Conservation (phyloP, 2,888 invertebrate genomes). For the Portevinia maculata region DNA sequence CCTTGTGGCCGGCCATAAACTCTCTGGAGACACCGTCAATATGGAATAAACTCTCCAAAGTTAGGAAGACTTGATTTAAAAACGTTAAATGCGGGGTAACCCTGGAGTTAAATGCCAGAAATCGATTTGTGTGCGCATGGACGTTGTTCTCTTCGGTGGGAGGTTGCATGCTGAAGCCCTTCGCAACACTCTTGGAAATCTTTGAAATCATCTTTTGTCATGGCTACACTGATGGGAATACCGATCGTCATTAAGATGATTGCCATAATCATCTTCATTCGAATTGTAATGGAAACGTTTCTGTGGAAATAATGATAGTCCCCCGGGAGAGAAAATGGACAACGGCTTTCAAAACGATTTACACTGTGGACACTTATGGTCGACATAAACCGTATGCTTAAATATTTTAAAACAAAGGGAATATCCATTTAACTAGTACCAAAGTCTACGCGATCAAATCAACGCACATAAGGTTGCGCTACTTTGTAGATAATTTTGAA, state of each 20-base stretch:
- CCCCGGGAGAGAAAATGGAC: constrained; percentile 22
- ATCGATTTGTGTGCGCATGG: constrained; percentile 48
- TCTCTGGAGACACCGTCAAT: constrained; percentile 65
- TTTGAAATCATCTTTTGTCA: constrained; percentile 44
- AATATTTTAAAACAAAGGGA: too few relatives aligned
- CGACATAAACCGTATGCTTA: too few relatives aligned
- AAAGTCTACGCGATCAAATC: too few relatives aligned
- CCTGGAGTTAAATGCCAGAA: constrained; percentile 63
- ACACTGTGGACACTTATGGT: neutral
- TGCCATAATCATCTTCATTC: constrained; percentile 53
- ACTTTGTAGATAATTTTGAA: too few relatives aligned
- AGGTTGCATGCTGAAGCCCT: constrained; percentile 25
- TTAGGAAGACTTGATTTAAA: constrained; percentile 69
- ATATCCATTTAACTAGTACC: too few relatives aligned
- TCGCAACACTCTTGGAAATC: constrained; percentile 9
- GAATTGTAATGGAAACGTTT: constrained; percentile 67
- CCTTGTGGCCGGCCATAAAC: constrained; percentile 62
- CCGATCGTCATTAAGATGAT: constrained; percentile 33
- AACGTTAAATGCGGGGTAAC: constrained; percentile 44
- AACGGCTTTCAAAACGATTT: neutral
- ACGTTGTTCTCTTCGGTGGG: constrained; percentile 31
- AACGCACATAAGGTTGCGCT: too few relatives aligned
- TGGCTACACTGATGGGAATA: constrained; percentile 53
- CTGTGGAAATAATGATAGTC: constrained; percentile 66
- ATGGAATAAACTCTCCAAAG: constrained; percentile 73